These are phyloP conservation scores for Hormaphis cornu DNA, from an alignment of 1,140 invertebrate genomes.

Conservation along the genomic window DNA sequence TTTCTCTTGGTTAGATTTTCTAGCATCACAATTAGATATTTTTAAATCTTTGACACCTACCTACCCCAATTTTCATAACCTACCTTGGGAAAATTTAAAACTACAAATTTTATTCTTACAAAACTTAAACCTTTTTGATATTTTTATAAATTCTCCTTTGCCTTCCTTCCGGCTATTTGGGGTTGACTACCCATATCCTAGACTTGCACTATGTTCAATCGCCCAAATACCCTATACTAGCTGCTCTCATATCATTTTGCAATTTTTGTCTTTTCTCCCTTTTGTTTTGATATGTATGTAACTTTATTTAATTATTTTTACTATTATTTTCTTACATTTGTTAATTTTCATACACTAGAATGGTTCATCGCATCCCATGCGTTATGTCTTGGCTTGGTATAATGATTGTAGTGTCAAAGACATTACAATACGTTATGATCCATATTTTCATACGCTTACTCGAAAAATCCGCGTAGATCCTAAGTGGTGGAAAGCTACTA, in stretches of 20 bases:
- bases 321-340: background rate
- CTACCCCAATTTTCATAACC: too few relatives aligned
- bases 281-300: background rate
- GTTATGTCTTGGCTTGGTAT: constrained; percentile 76
- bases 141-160: too few relatives aligned
- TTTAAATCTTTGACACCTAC: too few relatives aligned
- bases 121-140: too few relatives aligned
- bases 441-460: constrained; percentile 70
- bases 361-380: constrained; percentile 59
- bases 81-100: too few relatives aligned
- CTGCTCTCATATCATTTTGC: background rate
- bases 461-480: constrained; percentile 64
- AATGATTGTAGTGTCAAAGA: constrained; percentile 72
- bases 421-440: constrained; percentile 77
- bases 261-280: background rate
- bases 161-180: too few relatives aligned
- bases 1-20: too few relatives aligned
- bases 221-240: too few relatives aligned
- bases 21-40: too few relatives aligned
- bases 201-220: too few relatives aligned
- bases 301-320: background rate
- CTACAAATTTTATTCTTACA: too few relatives aligned
- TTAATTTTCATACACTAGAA: constrained; percentile 46
- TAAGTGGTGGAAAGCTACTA: constrained; percentile 65
- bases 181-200: too few relatives aligned